phyloP scores from a whole-genome alignment of 2,888 invertebrate genomes.

The Embidobia sp. region DNA sequence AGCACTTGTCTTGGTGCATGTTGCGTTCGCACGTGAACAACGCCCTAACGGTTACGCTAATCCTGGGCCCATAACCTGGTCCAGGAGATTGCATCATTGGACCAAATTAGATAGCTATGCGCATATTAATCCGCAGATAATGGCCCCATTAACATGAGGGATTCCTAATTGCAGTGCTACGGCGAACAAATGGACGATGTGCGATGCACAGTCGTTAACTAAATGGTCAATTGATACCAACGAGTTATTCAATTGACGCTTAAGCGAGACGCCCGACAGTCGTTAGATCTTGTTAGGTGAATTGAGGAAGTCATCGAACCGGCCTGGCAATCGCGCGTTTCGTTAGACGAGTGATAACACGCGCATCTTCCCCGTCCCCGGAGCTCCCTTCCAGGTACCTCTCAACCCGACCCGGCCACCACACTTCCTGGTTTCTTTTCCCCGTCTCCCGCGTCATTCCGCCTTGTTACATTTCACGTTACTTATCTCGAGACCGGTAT shows the following conservation, averaged over 20 bases:
- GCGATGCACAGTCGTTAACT: slow-evolving; percentile 43
- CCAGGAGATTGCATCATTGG: too few species aligned
- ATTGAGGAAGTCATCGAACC: slow-evolving; percentile 62
- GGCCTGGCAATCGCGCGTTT: slow-evolving; percentile 64
- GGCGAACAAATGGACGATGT: slow-evolving; percentile 51
- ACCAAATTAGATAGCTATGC: neutral
- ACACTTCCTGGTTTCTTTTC: slow-evolving; percentile 71
- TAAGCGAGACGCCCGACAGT: slow-evolving; percentile 36
- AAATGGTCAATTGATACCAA: slow-evolving; percentile 45
- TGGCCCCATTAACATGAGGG: slow-evolving; percentile 41
- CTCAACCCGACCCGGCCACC: slow-evolving; percentile 49
- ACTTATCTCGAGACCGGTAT: slow-evolving; percentile 62
- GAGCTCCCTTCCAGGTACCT: slow-evolving; percentile 51
- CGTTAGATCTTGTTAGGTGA: slow-evolving; percentile 59
- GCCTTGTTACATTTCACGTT: slow-evolving; percentile 65
- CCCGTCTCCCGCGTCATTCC: slow-evolving; percentile 47
- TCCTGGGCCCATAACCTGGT: neutral
- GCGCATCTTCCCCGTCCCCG: slow-evolving; percentile 37
- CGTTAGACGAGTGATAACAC: slow-evolving; percentile 63
- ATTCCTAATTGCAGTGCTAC: slow-evolving; percentile 45
- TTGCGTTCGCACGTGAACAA: neutral
- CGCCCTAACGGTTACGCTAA: slow-evolving; percentile 7
- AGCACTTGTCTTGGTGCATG: neutral
- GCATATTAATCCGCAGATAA: slow-evolving; percentile 19
- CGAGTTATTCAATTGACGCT: slow-evolving; percentile 53